Evolutionary conservation across 2,113 vertebrate species (phyloP).

Genomic region (Carassius gibelio): DNA sequence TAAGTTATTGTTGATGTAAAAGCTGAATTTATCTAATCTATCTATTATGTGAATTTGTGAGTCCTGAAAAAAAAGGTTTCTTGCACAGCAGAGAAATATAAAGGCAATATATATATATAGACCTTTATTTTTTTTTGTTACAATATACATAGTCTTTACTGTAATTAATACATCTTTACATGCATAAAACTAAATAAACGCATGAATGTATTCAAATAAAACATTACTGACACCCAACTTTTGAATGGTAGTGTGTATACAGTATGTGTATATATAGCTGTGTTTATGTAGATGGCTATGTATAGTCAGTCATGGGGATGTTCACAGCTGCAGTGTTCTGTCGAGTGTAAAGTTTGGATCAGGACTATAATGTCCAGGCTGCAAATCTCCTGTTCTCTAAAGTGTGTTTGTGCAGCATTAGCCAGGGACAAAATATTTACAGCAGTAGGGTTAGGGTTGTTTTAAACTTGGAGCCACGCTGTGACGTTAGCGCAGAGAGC

Average conservation of each 20-base stretch:
- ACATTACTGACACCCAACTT: not conserved
- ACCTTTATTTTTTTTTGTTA: not conserved
- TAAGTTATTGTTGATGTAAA: not conserved
- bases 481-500: slow-evolving; percentile 21
- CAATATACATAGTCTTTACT: not conserved
- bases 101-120: no score
- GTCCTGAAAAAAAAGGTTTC: no score
- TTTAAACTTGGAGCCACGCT: slow-evolving; percentile 36
- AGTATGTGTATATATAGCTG: not conserved
- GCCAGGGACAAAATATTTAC: slow-evolving; percentile 55
- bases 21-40: not conserved
- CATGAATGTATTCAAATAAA: not conserved
- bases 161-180: not conserved
- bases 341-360: not conserved
- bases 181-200: not conserved
- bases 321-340: not conserved
- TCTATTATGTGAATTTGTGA: no score
- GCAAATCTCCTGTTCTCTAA: slow-evolving; percentile 31
- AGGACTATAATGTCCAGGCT: slow-evolving; percentile 20
- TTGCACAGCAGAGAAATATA: no score
- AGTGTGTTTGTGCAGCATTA: slow-evolving; percentile 49
- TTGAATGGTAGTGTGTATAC: not conserved
- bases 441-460: slow-evolving; percentile 15
- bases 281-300: not conserved
- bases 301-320: not conserved